Conservation (phyloP, 2,113 vertebrate species). For the Oncorhynchus gorbuscha region DNA sequence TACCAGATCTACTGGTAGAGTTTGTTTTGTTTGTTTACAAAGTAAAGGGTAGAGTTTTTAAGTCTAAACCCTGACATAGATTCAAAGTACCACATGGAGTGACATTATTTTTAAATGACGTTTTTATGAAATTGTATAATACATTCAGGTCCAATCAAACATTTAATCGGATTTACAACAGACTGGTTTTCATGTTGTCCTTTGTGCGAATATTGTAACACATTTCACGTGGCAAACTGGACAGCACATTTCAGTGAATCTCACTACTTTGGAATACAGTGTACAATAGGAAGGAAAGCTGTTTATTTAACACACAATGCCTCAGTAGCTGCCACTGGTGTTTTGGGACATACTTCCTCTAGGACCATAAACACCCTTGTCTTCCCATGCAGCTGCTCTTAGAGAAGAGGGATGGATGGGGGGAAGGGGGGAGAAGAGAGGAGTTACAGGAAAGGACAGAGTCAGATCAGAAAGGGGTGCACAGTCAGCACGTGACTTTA, state of each 20-base stretch:
- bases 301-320: conserved; percentile 53
- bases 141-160: too few relatives aligned
- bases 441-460: not conserved
- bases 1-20: too few relatives aligned
- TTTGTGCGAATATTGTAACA: too few relatives aligned
- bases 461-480: not conserved
- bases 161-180: too few relatives aligned
- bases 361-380: conserved; percentile 47
- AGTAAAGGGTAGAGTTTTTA: too few relatives aligned
- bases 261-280: conserved; percentile 18
- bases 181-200: too few relatives aligned
- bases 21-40: too few relatives aligned
- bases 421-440: not conserved
- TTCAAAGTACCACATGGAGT: too few relatives aligned
- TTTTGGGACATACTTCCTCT: conserved; percentile 50
- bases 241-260: not conserved
- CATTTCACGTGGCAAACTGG: not conserved
- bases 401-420: too few relatives aligned
- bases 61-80: too few relatives aligned
- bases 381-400: conserved; percentile 37
- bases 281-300: conserved; percentile 37
- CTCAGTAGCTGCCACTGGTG: conserved; percentile 27
- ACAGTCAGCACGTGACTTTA: not conserved
- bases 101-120: too few relatives aligned
- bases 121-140: too few relatives aligned